phyloP scores from a whole-genome alignment of 2,888 invertebrate genomes.

The Galerucella pusilla region DNA sequence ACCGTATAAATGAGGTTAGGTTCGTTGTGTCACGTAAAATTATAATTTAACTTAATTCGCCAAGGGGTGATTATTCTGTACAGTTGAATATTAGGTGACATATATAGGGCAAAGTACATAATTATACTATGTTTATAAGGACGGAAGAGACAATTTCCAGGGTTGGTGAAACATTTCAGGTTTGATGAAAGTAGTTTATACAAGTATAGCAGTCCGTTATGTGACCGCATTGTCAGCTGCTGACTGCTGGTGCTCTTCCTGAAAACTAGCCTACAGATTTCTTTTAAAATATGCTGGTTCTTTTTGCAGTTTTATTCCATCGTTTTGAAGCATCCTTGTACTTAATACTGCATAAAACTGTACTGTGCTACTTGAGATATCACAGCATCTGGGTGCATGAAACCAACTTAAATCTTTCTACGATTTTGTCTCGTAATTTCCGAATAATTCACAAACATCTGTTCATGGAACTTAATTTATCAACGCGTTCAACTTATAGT shows the following conservation, averaged over 20 bases:
- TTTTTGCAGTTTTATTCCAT: too few species aligned
- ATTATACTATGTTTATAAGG: neutral
- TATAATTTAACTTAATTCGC: conserved; percentile 46
- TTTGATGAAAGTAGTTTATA: too few species aligned
- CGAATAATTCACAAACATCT: neutral
- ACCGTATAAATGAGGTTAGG: conserved; percentile 43
- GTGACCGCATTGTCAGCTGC: too few species aligned
- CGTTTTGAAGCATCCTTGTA: too few species aligned
- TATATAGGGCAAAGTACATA: neutral
- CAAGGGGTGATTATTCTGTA: conserved; percentile 43
- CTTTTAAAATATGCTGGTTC: too few species aligned
- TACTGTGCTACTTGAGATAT: neutral
- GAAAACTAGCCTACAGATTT: too few species aligned
- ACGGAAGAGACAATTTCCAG: too few species aligned
- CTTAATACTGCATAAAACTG: neutral
- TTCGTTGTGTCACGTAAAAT: conserved; percentile 48
- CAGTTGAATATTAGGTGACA: conserved; percentile 14
- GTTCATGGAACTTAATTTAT: conserved; percentile 7
- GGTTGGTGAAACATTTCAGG: too few species aligned
- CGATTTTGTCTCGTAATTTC: neutral
- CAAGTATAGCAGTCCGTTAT: too few species aligned
- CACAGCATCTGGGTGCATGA: too few species aligned
- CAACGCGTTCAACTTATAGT: conserved; percentile 5
- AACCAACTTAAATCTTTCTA: too few species aligned
- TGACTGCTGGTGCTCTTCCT: too few species aligned